These are phyloP conservation scores for Prochilodus magdalenae DNA, from an alignment of 2,113 vertebrate genomes.

Conservation along the genomic window DNA sequence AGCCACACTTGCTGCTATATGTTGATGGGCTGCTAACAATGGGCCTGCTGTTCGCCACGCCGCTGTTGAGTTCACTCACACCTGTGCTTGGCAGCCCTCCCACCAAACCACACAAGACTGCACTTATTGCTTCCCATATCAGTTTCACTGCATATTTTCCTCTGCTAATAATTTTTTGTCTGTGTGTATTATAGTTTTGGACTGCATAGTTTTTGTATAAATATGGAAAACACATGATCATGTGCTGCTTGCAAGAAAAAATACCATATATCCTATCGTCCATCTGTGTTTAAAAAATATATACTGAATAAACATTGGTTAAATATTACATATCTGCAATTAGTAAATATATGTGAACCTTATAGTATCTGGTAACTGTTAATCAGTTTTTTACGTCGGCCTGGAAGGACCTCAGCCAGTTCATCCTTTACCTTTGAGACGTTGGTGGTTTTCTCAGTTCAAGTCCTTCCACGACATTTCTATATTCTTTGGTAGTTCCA, in stretches of 20 bases:
- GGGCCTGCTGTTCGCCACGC: constrained; percentile 70
- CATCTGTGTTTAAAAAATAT: not conserved
- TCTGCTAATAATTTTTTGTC: constrained; percentile 20
- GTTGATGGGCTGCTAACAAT: constrained; percentile 67
- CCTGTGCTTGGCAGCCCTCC: constrained; percentile 74
- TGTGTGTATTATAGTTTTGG: constrained; percentile 3
- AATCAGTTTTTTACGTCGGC: too few species aligned
- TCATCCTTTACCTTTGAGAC: too few species aligned
- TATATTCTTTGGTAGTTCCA: too few species aligned
- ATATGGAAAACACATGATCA: not conserved
- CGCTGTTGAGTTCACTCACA: constrained; percentile 72
- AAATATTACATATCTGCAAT: too few species aligned
- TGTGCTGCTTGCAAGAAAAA: not conserved
- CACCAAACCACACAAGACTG: constrained; percentile 29
- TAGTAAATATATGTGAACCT: too few species aligned
- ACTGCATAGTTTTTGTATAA: not conserved
- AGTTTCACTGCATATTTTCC: constrained; percentile 51
- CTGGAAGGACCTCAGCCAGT: too few species aligned
- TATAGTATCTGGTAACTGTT: too few species aligned
- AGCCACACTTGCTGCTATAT: constrained; percentile 65
- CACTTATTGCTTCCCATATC: constrained; percentile 53
- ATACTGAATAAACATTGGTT: too few species aligned
- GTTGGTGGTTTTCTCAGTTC: too few species aligned
- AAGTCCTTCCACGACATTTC: too few species aligned
- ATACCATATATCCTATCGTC: too few species aligned